phyloP scores from a whole-genome alignment of 2,888 invertebrate genomes.

The Clunio marinus region DNA sequence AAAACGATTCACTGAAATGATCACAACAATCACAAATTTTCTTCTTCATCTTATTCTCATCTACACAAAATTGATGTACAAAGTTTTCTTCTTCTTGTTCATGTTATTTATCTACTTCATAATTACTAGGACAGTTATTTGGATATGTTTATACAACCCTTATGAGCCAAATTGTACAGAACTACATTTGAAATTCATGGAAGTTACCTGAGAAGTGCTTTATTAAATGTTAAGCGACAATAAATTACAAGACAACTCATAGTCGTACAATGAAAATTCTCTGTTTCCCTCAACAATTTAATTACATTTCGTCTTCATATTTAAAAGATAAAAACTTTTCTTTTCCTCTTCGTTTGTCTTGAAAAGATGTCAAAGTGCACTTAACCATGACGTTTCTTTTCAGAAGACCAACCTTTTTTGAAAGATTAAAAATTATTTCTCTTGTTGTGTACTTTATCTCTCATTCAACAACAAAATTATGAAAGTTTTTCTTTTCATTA shows the following conservation, averaged over 20 bases:
- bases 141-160: conserved; percentile 28
- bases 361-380: conserved; percentile 6
- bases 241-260: conserved; percentile 12
- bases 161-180: not conserved
- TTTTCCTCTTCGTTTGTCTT: no score
- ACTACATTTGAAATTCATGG: not conserved
- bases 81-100: no score
- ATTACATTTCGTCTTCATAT: not conserved
- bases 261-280: not conserved
- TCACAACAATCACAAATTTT: not conserved
- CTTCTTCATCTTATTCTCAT: not conserved
- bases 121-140: not conserved
- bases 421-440: not conserved
- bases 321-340: not conserved
- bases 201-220: conserved; percentile 29
- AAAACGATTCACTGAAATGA: not conserved
- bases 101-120: no score
- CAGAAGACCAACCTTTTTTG: not conserved
- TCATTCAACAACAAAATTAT: not conserved
- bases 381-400: conserved; percentile 2
- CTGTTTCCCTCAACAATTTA: conserved; percentile 1
- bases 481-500: no score
- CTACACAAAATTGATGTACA: not conserved
- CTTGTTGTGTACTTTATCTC: not conserved
- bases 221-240: conserved; percentile 32